Evolutionary conservation across 2,113 vertebrate species (phyloP).

Genomic region (Talpa occidentalis): DNA sequence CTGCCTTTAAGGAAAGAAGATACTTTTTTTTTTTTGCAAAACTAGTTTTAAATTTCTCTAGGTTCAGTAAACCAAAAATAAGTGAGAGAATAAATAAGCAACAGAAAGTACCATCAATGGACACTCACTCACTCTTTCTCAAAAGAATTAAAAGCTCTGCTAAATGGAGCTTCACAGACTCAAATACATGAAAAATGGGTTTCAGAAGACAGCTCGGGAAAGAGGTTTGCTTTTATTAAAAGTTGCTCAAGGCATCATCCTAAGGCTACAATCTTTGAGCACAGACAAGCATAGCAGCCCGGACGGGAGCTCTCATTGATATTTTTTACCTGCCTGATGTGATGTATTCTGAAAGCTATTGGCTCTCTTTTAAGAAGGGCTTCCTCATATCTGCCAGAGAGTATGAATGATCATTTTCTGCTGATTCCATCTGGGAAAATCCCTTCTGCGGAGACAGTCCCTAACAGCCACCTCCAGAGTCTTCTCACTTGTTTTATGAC

Average conservation of each 20-base stretch:
- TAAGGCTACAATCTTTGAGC: conserved; percentile 71
- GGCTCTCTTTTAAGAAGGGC: conserved; percentile 49
- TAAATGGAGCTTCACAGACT: conserved; percentile 3
- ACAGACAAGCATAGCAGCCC: conserved; percentile 45
- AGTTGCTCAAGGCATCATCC: conserved; percentile 52
- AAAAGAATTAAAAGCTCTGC: conserved; percentile 1
- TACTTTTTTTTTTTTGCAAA: neutral
- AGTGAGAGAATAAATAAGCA: neutral
- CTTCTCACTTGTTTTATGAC: neutral
- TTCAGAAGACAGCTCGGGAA: conserved; percentile 36
- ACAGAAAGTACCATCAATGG: neutral
- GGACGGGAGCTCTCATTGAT: conserved; percentile 73
- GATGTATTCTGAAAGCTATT: conserved; percentile 62
- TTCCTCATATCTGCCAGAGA: conserved; percentile 22
- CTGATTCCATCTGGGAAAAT: conserved; percentile 28
- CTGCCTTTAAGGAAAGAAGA: neutral
- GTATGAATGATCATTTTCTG: conserved; percentile 57
- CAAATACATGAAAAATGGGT: neutral
- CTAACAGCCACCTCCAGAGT: neutral
- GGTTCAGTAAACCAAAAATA: neutral
- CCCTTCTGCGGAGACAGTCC: neutral
- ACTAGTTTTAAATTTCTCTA: neutral
- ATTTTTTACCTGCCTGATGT: conserved; percentile 2
- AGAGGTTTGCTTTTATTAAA: conserved; percentile 70
- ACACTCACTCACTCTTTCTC: neutral